Evolutionary conservation across 2,797 vertebrate species (phyloP), one percentile per base, ranked within the genome.

Genomic region (Chaetodon trifasciatus): DNA sequence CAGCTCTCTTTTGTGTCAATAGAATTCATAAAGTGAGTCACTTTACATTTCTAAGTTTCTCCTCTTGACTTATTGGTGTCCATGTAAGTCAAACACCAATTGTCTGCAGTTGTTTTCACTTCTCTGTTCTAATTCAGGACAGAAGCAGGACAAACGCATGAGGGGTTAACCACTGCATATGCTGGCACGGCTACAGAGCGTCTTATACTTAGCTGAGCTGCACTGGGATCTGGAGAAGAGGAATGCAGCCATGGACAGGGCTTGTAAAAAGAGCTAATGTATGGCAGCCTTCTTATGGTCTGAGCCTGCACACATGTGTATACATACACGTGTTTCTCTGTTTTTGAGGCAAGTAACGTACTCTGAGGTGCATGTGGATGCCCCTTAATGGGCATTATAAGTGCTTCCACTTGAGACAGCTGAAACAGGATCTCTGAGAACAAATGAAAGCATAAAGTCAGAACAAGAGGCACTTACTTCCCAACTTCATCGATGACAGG

Each of bases 401-500:
- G 65, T 2, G 0, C 21, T 52, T 83, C 52, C 12, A 47, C 28
- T 32, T 32, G 28, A 32, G 28, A 32, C 4, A 21, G n/a, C 12
- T 69, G 39, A 74, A 81, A 76, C 49, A 12, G 12, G 67, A 63
- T 28, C 37, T 56, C 5, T 47, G 44, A 19, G 32, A 62, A 40
- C 49, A 53, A 44, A 52, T 37, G 6, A n/a, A 67, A 50, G 44
- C 5, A 17, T 15, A 6, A 57, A 46, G 28, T 42, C 8, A 17
- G 23, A n/a, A 50, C 24, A 56, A 24, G 15, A 39, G 35, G 19
- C 17, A 97, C 98, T 96, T 95, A 99, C 97, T 97, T 96, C 80
- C 96, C 96, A 70, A 96, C 87, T 72, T 97, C 95, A 70, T 96
- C 94, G 65, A 97, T 95, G 67, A 96, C 95, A 4, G 97, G 96